These are phyloP conservation scores for Diorhabda sublineata DNA, from an alignment of 1,140 invertebrate species.

Conservation along the genomic window DNA sequence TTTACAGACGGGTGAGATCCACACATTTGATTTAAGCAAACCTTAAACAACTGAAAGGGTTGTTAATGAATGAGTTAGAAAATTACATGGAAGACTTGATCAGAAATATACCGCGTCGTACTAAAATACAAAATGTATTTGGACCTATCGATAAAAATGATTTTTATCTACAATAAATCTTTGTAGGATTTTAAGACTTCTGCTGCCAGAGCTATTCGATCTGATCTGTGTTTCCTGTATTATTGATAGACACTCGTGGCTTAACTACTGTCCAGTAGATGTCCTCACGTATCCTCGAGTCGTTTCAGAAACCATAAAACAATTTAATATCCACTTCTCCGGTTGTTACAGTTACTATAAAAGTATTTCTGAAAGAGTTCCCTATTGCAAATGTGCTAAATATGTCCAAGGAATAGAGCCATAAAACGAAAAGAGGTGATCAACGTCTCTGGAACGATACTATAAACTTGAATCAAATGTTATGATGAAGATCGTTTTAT, in stretches of 20 bases:
- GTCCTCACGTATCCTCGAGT: constrained; percentile 16
- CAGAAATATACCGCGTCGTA: no score
- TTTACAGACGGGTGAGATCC: no score
- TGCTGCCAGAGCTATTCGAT: no score
- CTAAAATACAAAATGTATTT: no score
- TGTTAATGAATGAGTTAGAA: no score
- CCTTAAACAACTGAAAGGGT: no score
- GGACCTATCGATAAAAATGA: no score
- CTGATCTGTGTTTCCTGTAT: no score
- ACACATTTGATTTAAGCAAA: no score
- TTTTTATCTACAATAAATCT: no score
- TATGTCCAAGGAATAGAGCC: constrained; percentile 30
- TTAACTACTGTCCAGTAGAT: constrained; percentile 21
- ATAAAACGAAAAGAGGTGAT: constrained; percentile 37
- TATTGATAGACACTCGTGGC: neutral
- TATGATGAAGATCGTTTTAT: constrained; percentile 28
- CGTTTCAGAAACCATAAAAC: constrained; percentile 34
- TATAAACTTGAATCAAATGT: constrained; percentile 31
- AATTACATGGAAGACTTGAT: no score
- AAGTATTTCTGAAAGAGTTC: constrained; percentile 37
- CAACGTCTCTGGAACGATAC: constrained; percentile 31
- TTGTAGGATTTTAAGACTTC: no score
- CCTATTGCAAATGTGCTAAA: constrained; percentile 39
- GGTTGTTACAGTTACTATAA: constrained; percentile 42
- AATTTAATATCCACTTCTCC: constrained; percentile 42